phyloP scores from a whole-genome alignment of 1,140 invertebrate species.

The Cherax destructor region DNA sequence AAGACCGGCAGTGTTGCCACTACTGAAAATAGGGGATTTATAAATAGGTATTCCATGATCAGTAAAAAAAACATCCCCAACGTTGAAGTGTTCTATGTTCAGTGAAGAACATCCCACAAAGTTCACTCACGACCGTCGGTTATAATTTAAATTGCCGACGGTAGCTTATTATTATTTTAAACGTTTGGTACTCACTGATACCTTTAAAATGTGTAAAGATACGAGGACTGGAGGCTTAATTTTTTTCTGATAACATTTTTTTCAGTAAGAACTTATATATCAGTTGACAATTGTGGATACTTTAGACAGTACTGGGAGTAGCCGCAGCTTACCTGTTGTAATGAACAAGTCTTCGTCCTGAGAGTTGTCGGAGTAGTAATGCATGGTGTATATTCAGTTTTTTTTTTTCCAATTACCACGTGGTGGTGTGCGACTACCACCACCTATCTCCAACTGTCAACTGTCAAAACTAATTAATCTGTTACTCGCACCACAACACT shows the following conservation, averaged over 20 bases:
- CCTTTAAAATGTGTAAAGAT: too few relatives aligned
- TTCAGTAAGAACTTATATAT: not conserved
- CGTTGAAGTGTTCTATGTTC: too few relatives aligned
- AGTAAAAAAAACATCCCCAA: too few relatives aligned
- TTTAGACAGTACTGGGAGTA: not conserved
- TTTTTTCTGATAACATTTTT: not conserved
- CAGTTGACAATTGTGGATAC: not conserved
- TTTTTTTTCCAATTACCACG: not conserved
- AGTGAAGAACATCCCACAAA: too few relatives aligned
- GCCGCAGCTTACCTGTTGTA: not conserved
- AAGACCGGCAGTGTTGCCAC: too few relatives aligned
- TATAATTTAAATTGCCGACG: too few relatives aligned
- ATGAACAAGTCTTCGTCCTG: conserved; percentile 12
- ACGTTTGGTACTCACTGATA: too few relatives aligned
- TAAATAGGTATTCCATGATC: too few relatives aligned
- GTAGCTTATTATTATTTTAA: too few relatives aligned
- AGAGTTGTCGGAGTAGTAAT: not conserved
- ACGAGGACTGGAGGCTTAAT: too few relatives aligned
- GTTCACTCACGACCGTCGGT: too few relatives aligned
- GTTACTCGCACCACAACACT: not conserved
- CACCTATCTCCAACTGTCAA: not conserved
- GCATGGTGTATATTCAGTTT: not conserved
- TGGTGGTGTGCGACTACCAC: not conserved
- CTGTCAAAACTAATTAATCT: not conserved
- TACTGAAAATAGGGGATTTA: too few relatives aligned